Conservation (phyloP, 2,797 vertebrate species). For the Xiphorhynchus erythropygius region DNA sequence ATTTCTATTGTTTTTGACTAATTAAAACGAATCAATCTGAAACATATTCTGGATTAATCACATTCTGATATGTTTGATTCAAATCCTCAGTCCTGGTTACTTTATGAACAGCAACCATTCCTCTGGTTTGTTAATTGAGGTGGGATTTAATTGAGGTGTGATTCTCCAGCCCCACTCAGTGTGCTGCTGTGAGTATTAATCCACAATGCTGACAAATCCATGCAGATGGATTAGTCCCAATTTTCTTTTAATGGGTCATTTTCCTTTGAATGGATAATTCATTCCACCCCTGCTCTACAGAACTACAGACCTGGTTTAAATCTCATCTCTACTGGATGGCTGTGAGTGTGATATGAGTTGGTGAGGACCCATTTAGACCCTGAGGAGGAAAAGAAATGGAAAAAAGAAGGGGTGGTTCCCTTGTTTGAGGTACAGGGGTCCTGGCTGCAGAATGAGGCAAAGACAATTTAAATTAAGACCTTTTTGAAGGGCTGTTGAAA, state of each 20-base stretch:
- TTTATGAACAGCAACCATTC: not conserved
- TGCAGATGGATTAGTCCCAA: constrained; percentile 8
- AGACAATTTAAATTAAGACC: not conserved
- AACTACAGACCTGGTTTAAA: not conserved
- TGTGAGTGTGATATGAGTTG: not conserved
- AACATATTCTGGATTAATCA: not conserved
- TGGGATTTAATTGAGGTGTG: not conserved
- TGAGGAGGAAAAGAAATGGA: not conserved
- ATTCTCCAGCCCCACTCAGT: not conserved
- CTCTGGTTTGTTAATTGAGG: not conserved
- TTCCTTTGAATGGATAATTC: constrained; percentile 11
- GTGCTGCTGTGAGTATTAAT: not conserved
- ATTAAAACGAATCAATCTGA: not conserved
- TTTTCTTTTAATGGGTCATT: constrained; percentile 30
- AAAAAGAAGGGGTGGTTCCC: not conserved
- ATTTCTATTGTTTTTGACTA: not conserved
- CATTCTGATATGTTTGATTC: not conserved
- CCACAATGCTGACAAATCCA: not conserved
- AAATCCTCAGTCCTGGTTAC: not conserved
- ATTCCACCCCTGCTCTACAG: not conserved
- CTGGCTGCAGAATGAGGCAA: not conserved
- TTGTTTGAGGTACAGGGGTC: not conserved
- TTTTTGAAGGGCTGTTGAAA: not conserved
- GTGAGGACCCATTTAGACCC: not conserved
- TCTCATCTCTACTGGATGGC: not conserved